A percentile compares a stretch with the other conserved stretches of the same genome.
phyloP scores from a whole-genome alignment of 2,113 vertebrate species.

The Phrynosoma blainvillii region DNA sequence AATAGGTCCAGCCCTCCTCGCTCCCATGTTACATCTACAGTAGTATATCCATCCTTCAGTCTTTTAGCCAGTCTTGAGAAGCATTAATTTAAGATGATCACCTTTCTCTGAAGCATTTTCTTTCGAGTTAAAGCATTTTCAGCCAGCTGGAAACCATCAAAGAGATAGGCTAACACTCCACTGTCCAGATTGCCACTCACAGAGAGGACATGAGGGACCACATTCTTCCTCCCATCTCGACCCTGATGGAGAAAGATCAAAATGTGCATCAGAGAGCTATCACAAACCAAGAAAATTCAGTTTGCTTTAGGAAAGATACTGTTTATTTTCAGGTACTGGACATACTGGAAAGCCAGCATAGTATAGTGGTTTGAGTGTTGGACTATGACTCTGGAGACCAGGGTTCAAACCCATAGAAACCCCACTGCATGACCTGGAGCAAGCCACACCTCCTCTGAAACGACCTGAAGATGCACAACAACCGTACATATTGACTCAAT shows the following conservation, averaged over 20 bases:
- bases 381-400: no score
- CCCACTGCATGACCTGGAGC: no score
- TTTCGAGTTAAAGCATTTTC: constrained; percentile 80
- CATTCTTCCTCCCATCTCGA: constrained; percentile 83
- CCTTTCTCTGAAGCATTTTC: constrained; percentile 84
- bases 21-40: background rate
- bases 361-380: no score
- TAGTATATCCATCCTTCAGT: background rate
- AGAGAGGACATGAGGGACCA: constrained; percentile 86
- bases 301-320: background rate
- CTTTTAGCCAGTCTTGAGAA: background rate
- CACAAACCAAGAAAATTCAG: background rate
- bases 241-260: constrained; percentile 75
- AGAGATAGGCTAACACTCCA: constrained; percentile 86
- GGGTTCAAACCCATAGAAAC: no score
- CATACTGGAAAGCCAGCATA: no score
- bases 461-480: no score
- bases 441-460: no score
- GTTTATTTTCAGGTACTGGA: background rate
- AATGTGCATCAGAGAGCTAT: constrained; percentile 22
- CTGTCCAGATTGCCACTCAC: constrained; percentile 85
- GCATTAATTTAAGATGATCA: constrained; percentile 56
- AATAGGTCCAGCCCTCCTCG: background rate
- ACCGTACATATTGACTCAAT: background rate
- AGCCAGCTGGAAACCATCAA: constrained; percentile 85